These are phyloP conservation scores for Scaptomyza reducta DNA, from an alignment of 2,888 invertebrate genomes.

Conservation along the genomic window DNA sequence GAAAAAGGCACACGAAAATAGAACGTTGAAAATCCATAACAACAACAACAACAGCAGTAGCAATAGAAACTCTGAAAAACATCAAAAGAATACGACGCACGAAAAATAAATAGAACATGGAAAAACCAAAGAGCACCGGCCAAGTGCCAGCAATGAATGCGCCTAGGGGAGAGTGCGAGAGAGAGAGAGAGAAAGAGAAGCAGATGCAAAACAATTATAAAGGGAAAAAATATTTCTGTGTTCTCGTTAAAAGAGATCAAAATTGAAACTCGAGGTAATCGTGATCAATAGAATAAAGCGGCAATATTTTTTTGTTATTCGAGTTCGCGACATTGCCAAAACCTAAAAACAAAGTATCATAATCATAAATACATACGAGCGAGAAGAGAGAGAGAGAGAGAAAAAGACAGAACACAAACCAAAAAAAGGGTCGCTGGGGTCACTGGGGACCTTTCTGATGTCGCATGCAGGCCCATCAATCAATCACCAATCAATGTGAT, in stretches of 20 bases:
- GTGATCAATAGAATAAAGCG: slow-evolving; percentile 48
- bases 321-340: slow-evolving; percentile 9
- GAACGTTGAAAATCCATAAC: slow-evolving; percentile 68
- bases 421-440: slow-evolving; percentile 35
- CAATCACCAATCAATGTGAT: slow-evolving; percentile 75
- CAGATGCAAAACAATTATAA: slow-evolving; percentile 17
- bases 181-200: background rate
- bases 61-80: slow-evolving; percentile 47
- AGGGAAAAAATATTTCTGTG: slow-evolving; percentile 4
- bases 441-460: slow-evolving; percentile 55
- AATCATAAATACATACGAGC: slow-evolving; percentile 23
- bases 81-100: slow-evolving; percentile 69
- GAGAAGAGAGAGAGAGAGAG: background rate
- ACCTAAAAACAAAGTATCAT: slow-evolving; percentile 14
- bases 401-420: background rate
- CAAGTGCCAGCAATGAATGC: slow-evolving; percentile 45
- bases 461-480: slow-evolving; percentile 64
- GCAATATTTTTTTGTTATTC: background rate
- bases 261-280: slow-evolving; percentile 12
- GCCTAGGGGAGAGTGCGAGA: background rate
- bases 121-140: slow-evolving; percentile 58
- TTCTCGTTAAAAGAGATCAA: slow-evolving; percentile 25
- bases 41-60: slow-evolving; percentile 37
- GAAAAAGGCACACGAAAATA: slow-evolving; percentile 66
- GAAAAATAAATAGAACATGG: slow-evolving; percentile 70